Evolutionary conservation across 2,113 vertebrate genomes (phyloP).

Genomic region (Corythoichthys haematopterus): DNA sequence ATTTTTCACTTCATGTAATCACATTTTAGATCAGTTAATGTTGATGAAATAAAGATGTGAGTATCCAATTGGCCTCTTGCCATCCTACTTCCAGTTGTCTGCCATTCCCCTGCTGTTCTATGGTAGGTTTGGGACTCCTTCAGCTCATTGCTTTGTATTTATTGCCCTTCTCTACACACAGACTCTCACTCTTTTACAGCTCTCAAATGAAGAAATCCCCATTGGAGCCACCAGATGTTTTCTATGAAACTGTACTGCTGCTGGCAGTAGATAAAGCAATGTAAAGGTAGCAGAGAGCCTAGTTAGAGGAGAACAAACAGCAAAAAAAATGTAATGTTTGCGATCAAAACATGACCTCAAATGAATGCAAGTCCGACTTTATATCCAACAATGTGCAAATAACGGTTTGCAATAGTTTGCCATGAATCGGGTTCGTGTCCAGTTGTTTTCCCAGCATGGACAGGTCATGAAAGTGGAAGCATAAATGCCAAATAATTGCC

Average conservation of each 20-base stretch:
- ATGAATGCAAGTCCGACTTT: neutral
- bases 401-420: neutral
- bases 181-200: neutral
- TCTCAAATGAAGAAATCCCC: neutral
- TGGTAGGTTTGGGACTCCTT: neutral
- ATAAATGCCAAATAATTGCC: neutral
- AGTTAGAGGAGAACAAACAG: neutral
- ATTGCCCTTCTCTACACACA: neutral
- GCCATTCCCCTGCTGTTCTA: neutral
- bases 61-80: neutral
- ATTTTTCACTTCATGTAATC: neutral
- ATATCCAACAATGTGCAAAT: neutral
- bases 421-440: neutral
- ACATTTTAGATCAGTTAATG: constrained; percentile 3
- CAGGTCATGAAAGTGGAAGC: neutral
- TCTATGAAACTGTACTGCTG: neutral
- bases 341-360: neutral
- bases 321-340: neutral
- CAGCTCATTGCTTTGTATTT: neutral
- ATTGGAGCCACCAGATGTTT: neutral
- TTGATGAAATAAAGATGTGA: neutral
- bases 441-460: neutral
- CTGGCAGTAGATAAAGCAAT: constrained; percentile 5
- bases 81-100: neutral
- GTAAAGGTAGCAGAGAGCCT: neutral